A percentile compares a stretch with the other conserved stretches of the same genome.
These are phyloP conservation scores for Cremastinae sp. DNA, from an alignment of 2,888 invertebrate genomes.

Conservation along the genomic window DNA sequence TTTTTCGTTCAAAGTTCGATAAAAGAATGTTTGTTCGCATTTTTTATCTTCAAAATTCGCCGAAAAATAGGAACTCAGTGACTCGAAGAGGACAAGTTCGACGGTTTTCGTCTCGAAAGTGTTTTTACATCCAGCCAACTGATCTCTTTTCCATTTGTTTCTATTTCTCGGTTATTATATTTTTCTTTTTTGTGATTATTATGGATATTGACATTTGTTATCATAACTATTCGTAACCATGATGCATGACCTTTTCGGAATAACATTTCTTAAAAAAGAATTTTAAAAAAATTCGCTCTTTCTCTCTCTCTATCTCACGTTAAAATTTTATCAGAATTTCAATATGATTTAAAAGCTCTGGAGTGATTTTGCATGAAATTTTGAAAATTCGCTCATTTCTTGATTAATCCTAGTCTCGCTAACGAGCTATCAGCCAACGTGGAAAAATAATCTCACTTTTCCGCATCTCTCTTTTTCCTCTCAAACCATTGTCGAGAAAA, in stretches of 20 bases:
- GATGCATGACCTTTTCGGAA: not conserved
- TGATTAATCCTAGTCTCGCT: conserved; percentile 32
- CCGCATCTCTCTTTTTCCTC: conserved; percentile 6
- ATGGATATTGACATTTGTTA: conserved; percentile 22
- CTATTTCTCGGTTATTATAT: conserved; percentile 10
- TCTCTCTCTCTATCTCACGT: too few species aligned
- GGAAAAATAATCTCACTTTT: conserved; percentile 1
- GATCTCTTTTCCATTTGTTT: conserved; percentile 14
- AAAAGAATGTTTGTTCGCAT: conserved; percentile 19
- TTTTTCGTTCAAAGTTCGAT: conserved; percentile 25
- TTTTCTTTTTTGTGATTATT: conserved; percentile 18
- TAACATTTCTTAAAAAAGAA: conserved; percentile 5
- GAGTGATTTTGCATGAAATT: not conserved
- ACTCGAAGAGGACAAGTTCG: conserved; percentile 32
- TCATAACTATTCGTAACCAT: conserved; percentile 10
- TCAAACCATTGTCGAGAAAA: not conserved
- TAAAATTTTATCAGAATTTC: too few species aligned
- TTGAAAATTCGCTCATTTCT: conserved; percentile 55
- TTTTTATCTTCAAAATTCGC: conserved; percentile 18
- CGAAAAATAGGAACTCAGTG: conserved; percentile 47
- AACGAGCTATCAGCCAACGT: conserved; percentile 30
- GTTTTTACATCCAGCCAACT: conserved; percentile 16
- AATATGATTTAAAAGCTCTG: not conserved
- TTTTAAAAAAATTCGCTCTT: not conserved
- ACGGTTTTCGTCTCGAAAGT: conserved; percentile 35